A percentile compares a stretch with the other conserved stretches of the same genome.
phyloP scores from a whole-genome alignment of 2,888 invertebrate genomes.

The Tetanocera ferruginea region DNA sequence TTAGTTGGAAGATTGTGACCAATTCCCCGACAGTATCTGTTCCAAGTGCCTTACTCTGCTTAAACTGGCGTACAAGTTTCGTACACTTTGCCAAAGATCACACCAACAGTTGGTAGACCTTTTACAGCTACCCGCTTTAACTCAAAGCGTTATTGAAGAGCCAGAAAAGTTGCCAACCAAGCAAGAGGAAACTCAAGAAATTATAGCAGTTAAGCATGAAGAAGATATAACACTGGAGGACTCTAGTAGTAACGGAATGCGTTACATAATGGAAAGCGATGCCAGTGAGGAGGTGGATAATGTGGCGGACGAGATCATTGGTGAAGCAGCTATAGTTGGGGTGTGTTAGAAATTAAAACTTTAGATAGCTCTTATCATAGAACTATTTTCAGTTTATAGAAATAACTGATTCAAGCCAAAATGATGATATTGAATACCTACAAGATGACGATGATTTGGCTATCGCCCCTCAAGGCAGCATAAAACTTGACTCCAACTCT shows the following conservation, averaged over 20 bases:
- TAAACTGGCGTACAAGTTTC: slow-evolving; percentile 64
- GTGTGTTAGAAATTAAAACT: neutral
- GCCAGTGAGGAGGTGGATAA: neutral
- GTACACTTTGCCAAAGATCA: slow-evolving; percentile 65
- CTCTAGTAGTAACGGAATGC: slow-evolving; percentile 3
- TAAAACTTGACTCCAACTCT: neutral
- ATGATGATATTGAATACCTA: slow-evolving; percentile 27
- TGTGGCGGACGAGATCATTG: neutral
- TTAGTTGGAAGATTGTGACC: slow-evolving; percentile 49
- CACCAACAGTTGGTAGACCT: slow-evolving; percentile 60
- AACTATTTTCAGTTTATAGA: slow-evolving; percentile 5
- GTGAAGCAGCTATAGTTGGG: neutral
- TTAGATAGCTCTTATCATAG: neutral
- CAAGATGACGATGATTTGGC: slow-evolving; percentile 14
- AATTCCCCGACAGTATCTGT: slow-evolving; percentile 56
- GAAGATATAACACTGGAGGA: neutral
- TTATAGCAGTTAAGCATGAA: neutral
- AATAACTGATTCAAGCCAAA: slow-evolving; percentile 15
- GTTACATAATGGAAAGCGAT: slow-evolving; percentile 10
- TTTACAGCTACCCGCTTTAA: slow-evolving; percentile 50
- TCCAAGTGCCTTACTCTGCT: slow-evolving; percentile 62
- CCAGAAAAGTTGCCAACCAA: neutral
- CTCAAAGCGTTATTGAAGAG: slow-evolving; percentile 42
- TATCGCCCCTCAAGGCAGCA: neutral
- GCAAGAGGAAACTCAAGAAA: neutral